Evolutionary conservation across 2,888 invertebrate species (phyloP).

Genomic region (Helleia helle): DNA sequence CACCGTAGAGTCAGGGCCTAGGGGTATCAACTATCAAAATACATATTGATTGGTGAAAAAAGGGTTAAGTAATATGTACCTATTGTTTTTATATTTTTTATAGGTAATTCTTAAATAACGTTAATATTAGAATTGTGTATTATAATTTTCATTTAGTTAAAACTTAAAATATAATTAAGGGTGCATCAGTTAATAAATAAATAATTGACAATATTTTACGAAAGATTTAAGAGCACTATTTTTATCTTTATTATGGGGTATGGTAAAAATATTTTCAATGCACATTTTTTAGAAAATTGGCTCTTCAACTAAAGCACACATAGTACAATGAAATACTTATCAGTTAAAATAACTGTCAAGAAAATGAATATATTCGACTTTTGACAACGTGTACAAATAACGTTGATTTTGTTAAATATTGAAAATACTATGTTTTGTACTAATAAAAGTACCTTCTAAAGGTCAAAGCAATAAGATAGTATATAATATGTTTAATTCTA

Average conservation of each 20-base stretch:
- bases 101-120: no score
- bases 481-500: slow-evolving; percentile 24
- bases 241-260: no score
- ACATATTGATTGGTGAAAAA: no score
- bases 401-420: slow-evolving; percentile 4
- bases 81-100: no score
- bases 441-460: background rate
- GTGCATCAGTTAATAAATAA: slow-evolving; percentile 14
- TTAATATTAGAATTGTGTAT: no score
- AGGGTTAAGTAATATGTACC: no score
- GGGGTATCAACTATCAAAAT: no score
- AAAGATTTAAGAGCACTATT: slow-evolving; percentile 46
- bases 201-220: slow-evolving; percentile 46
- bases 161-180: background rate
- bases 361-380: background rate
- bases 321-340: slow-evolving; percentile 4
- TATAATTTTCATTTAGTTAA: slow-evolving; percentile 1
- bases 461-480: slow-evolving; percentile 37
- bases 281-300: slow-evolving; percentile 2
- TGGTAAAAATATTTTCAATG: slow-evolving; percentile 6
- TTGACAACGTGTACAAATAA: slow-evolving; percentile 1
- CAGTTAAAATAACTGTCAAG: background rate
- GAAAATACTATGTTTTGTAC: slow-evolving; percentile 1
- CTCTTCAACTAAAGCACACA: background rate
- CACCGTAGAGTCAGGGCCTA: no score